These are phyloP conservation scores for Dendrocopos noguchii DNA, from an alignment of 2,113 vertebrate species.

Conservation along the genomic window DNA sequence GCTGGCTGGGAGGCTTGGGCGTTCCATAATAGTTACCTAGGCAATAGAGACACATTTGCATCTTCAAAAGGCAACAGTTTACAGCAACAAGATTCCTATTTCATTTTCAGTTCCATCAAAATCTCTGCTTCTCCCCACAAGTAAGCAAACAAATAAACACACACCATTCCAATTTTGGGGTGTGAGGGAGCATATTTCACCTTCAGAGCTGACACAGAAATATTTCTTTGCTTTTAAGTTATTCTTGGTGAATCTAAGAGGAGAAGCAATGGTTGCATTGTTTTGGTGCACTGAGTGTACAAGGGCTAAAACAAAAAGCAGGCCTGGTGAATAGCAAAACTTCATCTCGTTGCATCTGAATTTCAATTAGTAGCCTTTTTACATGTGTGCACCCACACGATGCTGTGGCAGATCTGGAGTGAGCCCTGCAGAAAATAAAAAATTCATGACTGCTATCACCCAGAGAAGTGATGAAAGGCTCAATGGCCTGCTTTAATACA, in stretches of 20 bases:
- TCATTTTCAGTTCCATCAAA: neutral
- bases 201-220: slow-evolving; percentile 22
- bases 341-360: slow-evolving; percentile 78
- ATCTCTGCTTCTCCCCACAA: neutral
- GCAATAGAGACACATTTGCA: slow-evolving; percentile 88
- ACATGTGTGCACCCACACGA: slow-evolving; percentile 63
- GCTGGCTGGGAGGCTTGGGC: slow-evolving; percentile 97
- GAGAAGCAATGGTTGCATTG: slow-evolving; percentile 63
- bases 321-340: slow-evolving; percentile 64
- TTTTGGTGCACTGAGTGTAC: slow-evolving; percentile 70
- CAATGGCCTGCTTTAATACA: slow-evolving; percentile 61
- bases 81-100: slow-evolving; percentile 23
- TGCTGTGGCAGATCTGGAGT: slow-evolving; percentile 64
- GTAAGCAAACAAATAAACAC: neutral
- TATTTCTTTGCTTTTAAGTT: slow-evolving; percentile 40
- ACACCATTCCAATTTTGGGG: neutral
- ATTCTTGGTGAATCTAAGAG: slow-evolving; percentile 38
- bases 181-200: slow-evolving; percentile 20
- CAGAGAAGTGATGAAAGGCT: slow-evolving; percentile 60
- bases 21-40: slow-evolving; percentile 99
- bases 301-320: slow-evolving; percentile 72
- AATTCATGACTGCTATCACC: slow-evolving; percentile 71
- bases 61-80: slow-evolving; percentile 71
- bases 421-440: slow-evolving; percentile 75
- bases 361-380: slow-evolving; percentile 76